Evolutionary conservation across 2,113 vertebrate species (phyloP).

Genomic region (Pavo muticus): DNA sequence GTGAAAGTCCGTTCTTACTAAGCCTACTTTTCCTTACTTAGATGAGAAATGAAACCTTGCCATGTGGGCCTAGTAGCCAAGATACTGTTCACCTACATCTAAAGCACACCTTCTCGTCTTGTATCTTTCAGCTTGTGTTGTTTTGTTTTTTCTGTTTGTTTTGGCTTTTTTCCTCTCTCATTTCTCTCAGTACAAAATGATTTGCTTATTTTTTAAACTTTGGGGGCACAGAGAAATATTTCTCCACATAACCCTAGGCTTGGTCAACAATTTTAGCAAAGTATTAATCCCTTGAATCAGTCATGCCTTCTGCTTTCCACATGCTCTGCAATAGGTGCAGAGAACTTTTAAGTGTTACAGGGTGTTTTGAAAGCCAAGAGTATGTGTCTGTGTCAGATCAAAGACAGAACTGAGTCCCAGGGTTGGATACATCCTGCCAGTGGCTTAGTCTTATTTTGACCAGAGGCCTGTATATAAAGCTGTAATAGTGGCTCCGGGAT

Average conservation of each 20-base stretch:
- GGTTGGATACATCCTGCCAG: neutral
- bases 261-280: neutral
- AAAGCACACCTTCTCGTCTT: neutral
- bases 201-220: neutral
- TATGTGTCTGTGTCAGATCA: neutral
- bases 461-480: neutral
- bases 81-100: neutral
- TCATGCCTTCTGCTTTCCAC: neutral
- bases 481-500: neutral
- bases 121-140: neutral
- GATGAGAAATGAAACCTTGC: neutral
- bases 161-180: neutral
- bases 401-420: neutral
- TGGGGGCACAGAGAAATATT: neutral
- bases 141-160: neutral
- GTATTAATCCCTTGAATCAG: constrained; percentile 17
- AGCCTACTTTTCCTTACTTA: neutral
- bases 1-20: neutral
- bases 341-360: neutral
- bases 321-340: rapidly evolving
- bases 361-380: neutral
- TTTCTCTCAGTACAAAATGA: neutral
- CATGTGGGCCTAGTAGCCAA: neutral
- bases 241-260: neutral
- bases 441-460: constrained; percentile 6